Evolutionary conservation across 2,113 vertebrate species (phyloP).

Genomic region (Martes martes): DNA sequence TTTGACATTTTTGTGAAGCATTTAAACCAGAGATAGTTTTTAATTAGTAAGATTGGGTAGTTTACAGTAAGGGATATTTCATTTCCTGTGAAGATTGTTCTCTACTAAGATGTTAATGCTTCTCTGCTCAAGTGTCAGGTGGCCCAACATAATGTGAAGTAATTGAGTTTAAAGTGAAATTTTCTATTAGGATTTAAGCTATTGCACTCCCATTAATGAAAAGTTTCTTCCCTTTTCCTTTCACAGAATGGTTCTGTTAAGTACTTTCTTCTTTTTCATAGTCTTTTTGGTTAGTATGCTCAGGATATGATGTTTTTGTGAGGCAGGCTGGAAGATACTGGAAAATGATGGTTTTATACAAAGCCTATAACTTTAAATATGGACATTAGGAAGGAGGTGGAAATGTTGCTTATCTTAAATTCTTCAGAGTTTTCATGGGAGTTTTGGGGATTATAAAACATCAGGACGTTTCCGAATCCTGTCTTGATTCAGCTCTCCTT

Average conservation of each 20-base stretch:
- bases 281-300: neutral
- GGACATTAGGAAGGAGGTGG: neutral
- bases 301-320: neutral
- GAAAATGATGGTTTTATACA: neutral
- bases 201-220: conserved; percentile 33
- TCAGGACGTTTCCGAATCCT: neutral
- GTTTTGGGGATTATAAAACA: neutral
- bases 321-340: neutral
- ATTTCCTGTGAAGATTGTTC: conserved; percentile 53
- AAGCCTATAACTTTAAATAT: neutral
- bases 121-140: conserved; percentile 37
- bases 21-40: conserved; percentile 60
- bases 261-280: conserved; percentile 12
- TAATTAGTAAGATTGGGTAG: conserved; percentile 56
- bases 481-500: neutral
- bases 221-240: neutral
- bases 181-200: conserved; percentile 47
- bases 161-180: conserved; percentile 58
- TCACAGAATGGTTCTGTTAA: neutral
- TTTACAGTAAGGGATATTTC: conserved; percentile 52
- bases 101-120: conserved; percentile 34
- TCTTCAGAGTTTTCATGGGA: neutral
- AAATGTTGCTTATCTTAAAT: neutral
- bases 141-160: conserved; percentile 36
- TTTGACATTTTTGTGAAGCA: conserved; percentile 47